Percentiles rank a stretch among this genome's conserved stretches.
phyloP scores from a whole-genome alignment of 2,888 invertebrate species.

The Ecliptopera silaceata region DNA sequence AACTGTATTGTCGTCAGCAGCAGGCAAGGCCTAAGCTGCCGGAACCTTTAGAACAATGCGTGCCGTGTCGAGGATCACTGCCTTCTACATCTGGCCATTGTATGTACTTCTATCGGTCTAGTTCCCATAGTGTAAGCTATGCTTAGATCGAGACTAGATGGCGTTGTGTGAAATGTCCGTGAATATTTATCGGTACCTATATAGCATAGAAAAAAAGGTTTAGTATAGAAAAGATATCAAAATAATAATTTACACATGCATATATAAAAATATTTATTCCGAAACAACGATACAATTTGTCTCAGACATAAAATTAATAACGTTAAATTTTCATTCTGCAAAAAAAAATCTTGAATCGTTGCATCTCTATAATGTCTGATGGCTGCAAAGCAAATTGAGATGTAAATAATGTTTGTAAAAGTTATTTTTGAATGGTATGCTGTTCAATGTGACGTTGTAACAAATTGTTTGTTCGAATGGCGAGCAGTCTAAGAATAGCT shows the following conservation, averaged over 20 bases:
- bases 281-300: constrained; percentile 1
- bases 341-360: constrained; percentile 49
- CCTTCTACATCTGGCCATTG: no score
- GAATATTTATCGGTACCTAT: no score
- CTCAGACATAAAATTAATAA: constrained; percentile 7
- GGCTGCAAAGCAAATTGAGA: constrained; percentile 54
- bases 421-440: constrained; percentile 49
- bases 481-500: constrained; percentile 30
- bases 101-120: no score
- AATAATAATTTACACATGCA: background rate
- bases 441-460: constrained; percentile 49
- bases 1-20: no score
- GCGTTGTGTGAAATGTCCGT: no score
- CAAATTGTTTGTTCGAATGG: constrained; percentile 56
- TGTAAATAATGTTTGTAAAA: constrained; percentile 49
- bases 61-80: no score
- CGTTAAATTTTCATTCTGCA: constrained; percentile 45
- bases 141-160: no score
- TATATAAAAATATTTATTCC: background rate
- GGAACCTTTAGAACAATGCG: no score
- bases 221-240: background rate
- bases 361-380: constrained; percentile 43
- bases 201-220: no score
- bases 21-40: no score
- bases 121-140: no score